Evolutionary conservation across 2,797 vertebrate genomes (phyloP).

Genomic region (Micropoecilia bifurca): DNA sequence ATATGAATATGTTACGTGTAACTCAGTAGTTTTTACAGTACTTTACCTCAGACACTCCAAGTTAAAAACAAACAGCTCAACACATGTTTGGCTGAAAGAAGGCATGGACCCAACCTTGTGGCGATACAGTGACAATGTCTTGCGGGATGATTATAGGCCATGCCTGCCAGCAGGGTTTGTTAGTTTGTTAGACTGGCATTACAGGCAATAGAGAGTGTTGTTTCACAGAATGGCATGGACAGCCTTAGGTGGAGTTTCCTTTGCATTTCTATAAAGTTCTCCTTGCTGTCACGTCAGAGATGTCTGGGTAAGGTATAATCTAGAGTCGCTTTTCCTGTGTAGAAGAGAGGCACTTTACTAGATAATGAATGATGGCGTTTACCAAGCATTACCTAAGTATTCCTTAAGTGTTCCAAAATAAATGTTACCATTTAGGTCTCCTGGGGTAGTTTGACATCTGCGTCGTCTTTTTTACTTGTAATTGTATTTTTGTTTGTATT

Average conservation of each 20-base stretch:
- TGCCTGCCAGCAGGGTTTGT: constrained; percentile 67
- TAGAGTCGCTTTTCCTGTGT: constrained; percentile 11
- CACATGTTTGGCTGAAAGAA: constrained; percentile 49
- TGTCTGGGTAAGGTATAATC: constrained; percentile 47
- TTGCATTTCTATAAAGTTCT: constrained; percentile 50
- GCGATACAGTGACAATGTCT: constrained; percentile 67
- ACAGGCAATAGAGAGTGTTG: constrained; percentile 46
- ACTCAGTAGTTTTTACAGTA: constrained; percentile 29
- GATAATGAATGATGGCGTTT: constrained; percentile 26
- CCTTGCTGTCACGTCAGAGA: constrained; percentile 41
- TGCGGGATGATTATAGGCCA: constrained; percentile 63
- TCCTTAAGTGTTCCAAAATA: neutral
- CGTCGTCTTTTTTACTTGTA: neutral
- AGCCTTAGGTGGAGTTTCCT: constrained; percentile 72
- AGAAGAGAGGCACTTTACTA: constrained; percentile 15
- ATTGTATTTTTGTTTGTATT: neutral
- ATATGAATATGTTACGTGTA: neutral
- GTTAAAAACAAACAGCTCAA: constrained; percentile 32
- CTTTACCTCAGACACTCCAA: constrained; percentile 28
- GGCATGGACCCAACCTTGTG: constrained; percentile 51
- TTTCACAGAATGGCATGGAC: constrained; percentile 42
- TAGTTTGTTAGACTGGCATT: constrained; percentile 67
- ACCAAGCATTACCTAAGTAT: constrained; percentile 19
- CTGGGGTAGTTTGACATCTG: neutral
- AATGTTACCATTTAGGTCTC: neutral